Evolutionary conservation across 2,113 vertebrate species (phyloP), one percentile per base, ranked within the genome.

Genomic region (Piliocolobus tephrosceles): DNA sequence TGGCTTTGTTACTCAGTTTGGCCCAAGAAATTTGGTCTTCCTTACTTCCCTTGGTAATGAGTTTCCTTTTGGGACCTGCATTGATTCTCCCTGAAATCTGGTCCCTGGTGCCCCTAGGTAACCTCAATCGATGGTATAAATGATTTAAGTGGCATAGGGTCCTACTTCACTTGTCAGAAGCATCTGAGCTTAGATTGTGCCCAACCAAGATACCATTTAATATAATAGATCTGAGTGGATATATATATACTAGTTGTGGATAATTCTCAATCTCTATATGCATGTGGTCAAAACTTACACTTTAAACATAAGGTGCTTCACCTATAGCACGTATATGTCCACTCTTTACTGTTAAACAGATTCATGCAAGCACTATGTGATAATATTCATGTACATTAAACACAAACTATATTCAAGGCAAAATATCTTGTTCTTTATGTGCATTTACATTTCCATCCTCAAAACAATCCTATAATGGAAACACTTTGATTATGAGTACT

Each of bases 41-140:
- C 35, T 27, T 8, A 64, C 2, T 73, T 89, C 3, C 6, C 14
- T 93, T 93, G 35, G 2, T 45, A 38, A 92, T 38, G 23, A n/a
- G 6, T 76, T 86, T 80, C n/a, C 38, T 66, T 40, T 45, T 25
- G 35, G 4, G 3, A n/a, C 75, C 8, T 57, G n/a, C 4, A 14
- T 16, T 38, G 8, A 40, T 75, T 6, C 14, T 86, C 4, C 45
- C 47, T 66, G 40, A 86, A 86, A 76, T 76, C 27, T 90, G 25
- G 6, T 32, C 5, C 43, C 30, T 11, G 16, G 7, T 58, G 1
- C 2, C 13, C 6, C 13, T 23, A 6, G 10, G 5, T 40, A 66
- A 68, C 20, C 7, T 25, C 1, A 18, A 38, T 35, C n/a, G 0
- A 22, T 23, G 7, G 1, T 58, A 50, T 25, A 76, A 40, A 43